phyloP scores from a whole-genome alignment of 2,797 vertebrate species.

The Champsocephalus esox region DNA sequence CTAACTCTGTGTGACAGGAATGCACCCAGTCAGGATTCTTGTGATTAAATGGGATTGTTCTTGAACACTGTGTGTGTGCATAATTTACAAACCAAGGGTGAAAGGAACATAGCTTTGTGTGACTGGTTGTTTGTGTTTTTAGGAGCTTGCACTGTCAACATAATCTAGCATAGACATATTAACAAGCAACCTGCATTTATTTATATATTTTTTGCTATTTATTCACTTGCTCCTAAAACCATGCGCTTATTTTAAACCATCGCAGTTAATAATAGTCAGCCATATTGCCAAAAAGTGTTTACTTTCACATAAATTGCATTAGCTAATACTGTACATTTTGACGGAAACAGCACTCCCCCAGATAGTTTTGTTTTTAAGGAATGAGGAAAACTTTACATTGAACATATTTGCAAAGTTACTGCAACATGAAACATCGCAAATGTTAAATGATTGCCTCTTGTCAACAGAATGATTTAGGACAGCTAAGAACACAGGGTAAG shows the following conservation, averaged over 20 bases:
- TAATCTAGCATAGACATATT: background rate
- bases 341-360: too few relatives aligned
- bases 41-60: constrained; percentile 62
- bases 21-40: constrained; percentile 73
- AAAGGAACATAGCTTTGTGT: constrained; percentile 20
- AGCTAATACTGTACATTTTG: too few relatives aligned
- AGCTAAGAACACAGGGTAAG: too few relatives aligned
- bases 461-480: too few relatives aligned
- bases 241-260: too few relatives aligned
- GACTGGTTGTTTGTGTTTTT: background rate
- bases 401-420: background rate
- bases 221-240: too few relatives aligned
- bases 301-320: too few relatives aligned
- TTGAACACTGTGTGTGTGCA: constrained; percentile 5
- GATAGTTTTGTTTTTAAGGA: background rate
- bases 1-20: constrained; percentile 66
- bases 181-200: background rate
- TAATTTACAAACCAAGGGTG: constrained; percentile 24
- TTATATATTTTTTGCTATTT: too few relatives aligned
- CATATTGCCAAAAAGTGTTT: too few relatives aligned
- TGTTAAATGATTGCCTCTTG: too few relatives aligned
- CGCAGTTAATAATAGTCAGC: too few relatives aligned
- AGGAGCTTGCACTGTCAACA: constrained; percentile 1
- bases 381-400: background rate
- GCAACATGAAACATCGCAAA: too few relatives aligned